Base-by-base conservation (phyloP, 2,113 vertebrate species). In the Promerops cafer region DNA sequence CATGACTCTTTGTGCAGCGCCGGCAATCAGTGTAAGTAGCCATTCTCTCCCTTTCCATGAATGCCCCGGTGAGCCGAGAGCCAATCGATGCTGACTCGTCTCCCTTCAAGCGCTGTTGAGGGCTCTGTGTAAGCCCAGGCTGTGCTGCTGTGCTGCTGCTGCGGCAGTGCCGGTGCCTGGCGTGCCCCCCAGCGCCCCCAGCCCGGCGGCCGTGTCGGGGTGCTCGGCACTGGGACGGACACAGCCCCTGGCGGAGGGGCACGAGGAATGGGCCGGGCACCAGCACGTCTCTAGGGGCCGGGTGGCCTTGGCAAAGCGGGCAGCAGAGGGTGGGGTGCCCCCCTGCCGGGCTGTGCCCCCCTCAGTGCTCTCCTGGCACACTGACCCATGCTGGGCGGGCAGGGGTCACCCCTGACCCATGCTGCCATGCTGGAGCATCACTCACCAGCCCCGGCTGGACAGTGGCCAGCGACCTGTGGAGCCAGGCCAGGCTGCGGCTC, bases 401-500 rank as follows among this genome's bases (percentile, higher is more conserved):
- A 3, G 28, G 18, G 42, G 28, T 10, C 20, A n/a, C 2, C 44
- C 65, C 33, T 8, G 26, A 3, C 4, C 47, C 42, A 4, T 22
- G 31, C 61, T 47, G 33, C 22, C 19, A 14, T 4, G 33, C 56
- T 15, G 14, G 17, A 47, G 44, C 24, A 4, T 11, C 54, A 72
- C 89, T 96, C 98, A 99, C 99, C 96, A 99, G 97, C 78, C 96
- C 92, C 0, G 98, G 97, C 69, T 83, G 98, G 76, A 92, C 94
- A 15, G 87, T 11, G 1, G 97, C 96, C 89, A 97, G 90, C 0
- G 98, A 94, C 83, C 98, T 95, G 97, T 99, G 98, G 39, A 98
- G 94, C 99, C 99, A 99, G 82, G 97, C 96, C 10, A 98, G 97
- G 54, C 93, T 90, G 71, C 76, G 90, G 90, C 97, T 98, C 93